Evolutionary conservation across 2,888 invertebrate genomes (phyloP), one percentile per base, ranked within the genome.

Genomic region (Mechanitis messenoides): DNA sequence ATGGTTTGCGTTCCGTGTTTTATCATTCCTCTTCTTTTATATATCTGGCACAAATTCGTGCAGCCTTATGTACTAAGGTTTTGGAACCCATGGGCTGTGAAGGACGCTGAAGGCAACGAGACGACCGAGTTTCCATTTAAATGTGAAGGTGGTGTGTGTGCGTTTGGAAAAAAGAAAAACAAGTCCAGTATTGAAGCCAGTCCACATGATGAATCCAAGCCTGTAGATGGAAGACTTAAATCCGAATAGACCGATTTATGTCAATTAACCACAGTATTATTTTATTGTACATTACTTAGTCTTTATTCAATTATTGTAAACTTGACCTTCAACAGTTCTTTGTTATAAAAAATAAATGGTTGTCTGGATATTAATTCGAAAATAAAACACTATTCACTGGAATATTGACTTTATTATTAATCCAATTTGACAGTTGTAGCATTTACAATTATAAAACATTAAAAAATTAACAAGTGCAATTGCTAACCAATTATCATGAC

Each of bases 1-100:
- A 95, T 95, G 95, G 95, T 95, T 71, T 96, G 96, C 78, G 91
- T 96, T 63, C 96, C 96, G 31, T 97, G 97, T 80, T 94, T 97
- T 72, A 93, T 96, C 66, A 93, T 97, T 78, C 97, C 97, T 2
- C 84, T 96, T 64, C 85, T 97, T 54, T 89, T 97, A 12, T 94
- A 94, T 74, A 91, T 97, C 66, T 97, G 96, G 93, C 95, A 96
- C 79, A 94, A 93, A 77, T 94, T 95, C 73, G 91, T 97, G 65
- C 96, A 96, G 78, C 97, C 97, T 0, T 91, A 96, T 67, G 83
- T 97, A 56, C 79, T 95, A 58, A 93, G 93, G 68, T 94, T 94
- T 76, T 96, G 96, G 96, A 95, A 95, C 79, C 95, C 94, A 1
- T 95, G 94, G 93, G 92, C 91, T 60, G 92, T 92, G 61, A 92